Percentiles rank a stretch among this genome's conserved stretches.
These are phyloP conservation scores for Drosophila prosaltans DNA, from an alignment of 1,140 invertebrate species.

Conservation along the genomic window DNA sequence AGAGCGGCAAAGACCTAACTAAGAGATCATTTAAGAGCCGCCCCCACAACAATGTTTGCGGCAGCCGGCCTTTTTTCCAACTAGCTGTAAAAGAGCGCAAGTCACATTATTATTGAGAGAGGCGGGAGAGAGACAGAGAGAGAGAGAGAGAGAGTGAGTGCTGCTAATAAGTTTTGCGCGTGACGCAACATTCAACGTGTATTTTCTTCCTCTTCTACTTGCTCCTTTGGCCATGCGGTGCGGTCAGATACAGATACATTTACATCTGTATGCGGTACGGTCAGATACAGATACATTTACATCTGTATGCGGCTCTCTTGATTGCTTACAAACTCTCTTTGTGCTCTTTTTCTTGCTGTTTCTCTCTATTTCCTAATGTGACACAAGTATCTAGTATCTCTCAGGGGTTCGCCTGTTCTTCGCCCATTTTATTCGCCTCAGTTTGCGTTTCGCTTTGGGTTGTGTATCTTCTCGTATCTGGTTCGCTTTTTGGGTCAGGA, in stretches of 20 bases:
- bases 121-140: background rate
- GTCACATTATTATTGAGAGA: conserved; percentile 6
- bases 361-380: background rate
- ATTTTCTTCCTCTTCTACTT: conserved; percentile 37
- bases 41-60: conserved; percentile 23
- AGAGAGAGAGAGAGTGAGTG: background rate
- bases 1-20: conserved; percentile 11
- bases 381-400: background rate
- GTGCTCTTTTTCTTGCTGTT: conserved; percentile 10
- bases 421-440: conserved; percentile 56
- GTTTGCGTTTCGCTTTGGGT: conserved; percentile 82
- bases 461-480: conserved; percentile 79
- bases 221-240: conserved; percentile 33
- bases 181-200: conserved; percentile 67
- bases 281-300: conserved; percentile 63
- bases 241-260: conserved; percentile 60
- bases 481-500: conserved; percentile 78
- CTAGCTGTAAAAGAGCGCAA: conserved; percentile 26
- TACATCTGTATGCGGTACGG: conserved; percentile 26
- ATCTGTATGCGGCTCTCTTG: conserved; percentile 20
- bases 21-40: background rate
- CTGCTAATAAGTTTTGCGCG: conserved; percentile 38
- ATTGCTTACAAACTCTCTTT: conserved; percentile 13
- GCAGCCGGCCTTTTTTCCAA: conserved; percentile 69
- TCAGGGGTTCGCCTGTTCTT: conserved; percentile 64